phyloP scores from a whole-genome alignment of 2,797 vertebrate genomes.

The Muscicapa comitata region DNA sequence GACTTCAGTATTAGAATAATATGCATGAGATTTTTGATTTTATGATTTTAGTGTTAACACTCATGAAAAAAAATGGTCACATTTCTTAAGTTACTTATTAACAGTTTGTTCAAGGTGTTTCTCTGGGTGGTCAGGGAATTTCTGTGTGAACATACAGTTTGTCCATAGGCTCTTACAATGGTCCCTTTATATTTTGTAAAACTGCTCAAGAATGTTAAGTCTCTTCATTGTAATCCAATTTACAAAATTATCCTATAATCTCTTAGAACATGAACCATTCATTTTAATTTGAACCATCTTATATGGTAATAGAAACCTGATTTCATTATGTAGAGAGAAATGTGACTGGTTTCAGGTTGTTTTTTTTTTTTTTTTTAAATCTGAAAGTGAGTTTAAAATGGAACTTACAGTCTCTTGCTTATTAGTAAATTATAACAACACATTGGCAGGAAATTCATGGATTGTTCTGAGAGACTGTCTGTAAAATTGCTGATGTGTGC shows the following conservation, averaged over 20 bases:
- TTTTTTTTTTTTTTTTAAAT: not conserved
- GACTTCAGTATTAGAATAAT: not conserved
- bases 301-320: not conserved
- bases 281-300: not conserved
- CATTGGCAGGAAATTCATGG: not conserved
- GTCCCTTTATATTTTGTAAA: not conserved
- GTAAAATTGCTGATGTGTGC: not conserved
- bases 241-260: slow-evolving; percentile 19
- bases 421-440: not conserved
- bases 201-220: not conserved
- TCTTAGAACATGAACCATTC: not conserved
- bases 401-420: not conserved
- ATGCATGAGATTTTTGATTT: not conserved
- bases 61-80: not conserved
- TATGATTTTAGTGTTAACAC: not conserved
- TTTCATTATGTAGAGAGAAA: not conserved
- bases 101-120: not conserved
- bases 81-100: not conserved
- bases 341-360: not conserved
- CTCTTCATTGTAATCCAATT: slow-evolving; percentile 16
- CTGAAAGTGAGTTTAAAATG: not conserved
- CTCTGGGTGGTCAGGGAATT: not conserved
- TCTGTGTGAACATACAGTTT: not conserved
- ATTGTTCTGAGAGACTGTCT: not conserved
- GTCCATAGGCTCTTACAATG: not conserved